Evolutionary conservation across 2,797 vertebrate genomes (phyloP), one percentile per base, ranked within the genome.

Genomic region (Pitangus sulphuratus): DNA sequence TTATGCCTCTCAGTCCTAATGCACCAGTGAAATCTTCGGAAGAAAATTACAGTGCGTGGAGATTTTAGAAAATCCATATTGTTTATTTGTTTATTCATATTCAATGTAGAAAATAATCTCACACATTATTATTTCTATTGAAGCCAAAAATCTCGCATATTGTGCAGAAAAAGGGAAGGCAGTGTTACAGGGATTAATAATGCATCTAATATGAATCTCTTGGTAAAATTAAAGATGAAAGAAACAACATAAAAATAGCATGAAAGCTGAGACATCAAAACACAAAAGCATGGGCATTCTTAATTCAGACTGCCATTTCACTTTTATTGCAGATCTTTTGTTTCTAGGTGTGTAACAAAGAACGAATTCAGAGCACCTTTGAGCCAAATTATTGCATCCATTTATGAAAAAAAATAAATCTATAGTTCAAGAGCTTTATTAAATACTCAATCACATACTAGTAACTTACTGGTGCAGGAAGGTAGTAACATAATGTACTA

Each of bases 171-270:
- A 89, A 88, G 19, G n/a, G 58, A 88, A 74, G 71, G 56, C 48
- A 79, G 50, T 47, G 50, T 58, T 85, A 84, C 62, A 81, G 60
- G 35, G 84, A 96, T 96, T 82, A 93, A 95, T 77, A 80, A 93
- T 75, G 75, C 54, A 87, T 79, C 69, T 50, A 95, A 84, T 69
- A 90, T 87, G 89, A 95, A 92, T 71, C 54, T 91, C 68, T 74
- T 68, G 79, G 86, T 86, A 87, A 95, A 96, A 96, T 87, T 84
- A 90, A 93, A 85, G 83, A 96, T 92, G 82, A 97, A 97, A 95
- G 83, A 92, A 96, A 79, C 24, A 77, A 77, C 82, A 72, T 60
- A 77, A 84, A 97, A 95, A 95, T 89, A 84, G 18, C 87, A 85
- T 87, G 54, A 80, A 90, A 93, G 85, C 85, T 28, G 19, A 90